Conservation (phyloP, 2,888 invertebrate species). For the Periphyllus acericola region DNA sequence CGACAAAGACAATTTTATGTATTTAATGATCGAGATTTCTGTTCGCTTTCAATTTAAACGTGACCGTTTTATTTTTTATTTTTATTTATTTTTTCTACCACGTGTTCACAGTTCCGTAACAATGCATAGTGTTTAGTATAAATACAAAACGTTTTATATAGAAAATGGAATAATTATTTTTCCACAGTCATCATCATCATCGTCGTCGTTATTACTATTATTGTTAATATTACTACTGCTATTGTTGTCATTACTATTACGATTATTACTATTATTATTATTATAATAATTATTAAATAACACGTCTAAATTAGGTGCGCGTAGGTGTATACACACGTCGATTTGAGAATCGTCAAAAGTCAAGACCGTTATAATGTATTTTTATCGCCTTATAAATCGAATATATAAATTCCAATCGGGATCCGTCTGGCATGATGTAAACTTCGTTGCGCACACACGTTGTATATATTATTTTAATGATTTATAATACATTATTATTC, state of each 20-base stretch:
- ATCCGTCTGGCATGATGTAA: neutral
- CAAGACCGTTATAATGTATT: neutral
- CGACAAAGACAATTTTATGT: slow-evolving; percentile 6
- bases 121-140: neutral
- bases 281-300: neutral
- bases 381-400: neutral
- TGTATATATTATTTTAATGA: neutral
- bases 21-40: slow-evolving; percentile 15
- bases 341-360: neutral
- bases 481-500: neutral
- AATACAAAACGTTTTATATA: neutral
- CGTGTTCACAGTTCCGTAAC: slow-evolving; percentile 12
- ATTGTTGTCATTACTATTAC: too few relatives aligned
- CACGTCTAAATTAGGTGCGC: neutral
- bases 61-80: slow-evolving; percentile 12
- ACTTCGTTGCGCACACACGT: neutral
- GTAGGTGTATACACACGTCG: neutral
- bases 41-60: slow-evolving; percentile 41
- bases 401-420: neutral
- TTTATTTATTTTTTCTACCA: slow-evolving; percentile 4
- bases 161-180: neutral
- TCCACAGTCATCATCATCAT: neutral
- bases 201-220: neutral
- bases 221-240: neutral
- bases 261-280: neutral